A percentile compares a stretch with the other conserved stretches of the same genome.
phyloP scores from a whole-genome alignment of 2,888 invertebrate species.

The Clivina fossor region DNA sequence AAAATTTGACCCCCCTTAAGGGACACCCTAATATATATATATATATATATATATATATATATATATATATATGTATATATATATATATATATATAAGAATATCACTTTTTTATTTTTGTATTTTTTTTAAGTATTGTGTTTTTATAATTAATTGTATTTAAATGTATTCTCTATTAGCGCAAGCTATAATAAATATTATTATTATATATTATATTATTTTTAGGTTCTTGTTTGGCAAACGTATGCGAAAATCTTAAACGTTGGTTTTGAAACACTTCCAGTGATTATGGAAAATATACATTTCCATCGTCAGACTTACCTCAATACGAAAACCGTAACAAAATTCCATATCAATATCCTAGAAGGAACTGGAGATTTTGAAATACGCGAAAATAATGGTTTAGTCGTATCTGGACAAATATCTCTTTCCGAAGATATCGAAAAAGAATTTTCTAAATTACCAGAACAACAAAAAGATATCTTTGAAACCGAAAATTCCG shows the following conservation, averaged over 20 bases:
- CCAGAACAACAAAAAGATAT: conserved; percentile 55
- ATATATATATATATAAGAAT: too few relatives aligned
- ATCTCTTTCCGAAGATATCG: conserved; percentile 63
- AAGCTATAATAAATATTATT: too few relatives aligned
- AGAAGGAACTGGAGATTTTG: conserved; percentile 82
- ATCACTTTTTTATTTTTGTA: too few relatives aligned
- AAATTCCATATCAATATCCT: conserved; percentile 83
- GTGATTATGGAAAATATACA: conserved; percentile 88
- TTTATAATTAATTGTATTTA: too few relatives aligned
- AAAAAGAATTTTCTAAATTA: conserved; percentile 64
- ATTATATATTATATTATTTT: too few relatives aligned
- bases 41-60: too few relatives aligned
- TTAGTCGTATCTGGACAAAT: conserved; percentile 81
- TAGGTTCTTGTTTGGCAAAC: conserved; percentile 83
- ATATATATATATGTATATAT: too few relatives aligned
- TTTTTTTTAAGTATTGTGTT: too few relatives aligned
- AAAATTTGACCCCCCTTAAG: too few relatives aligned
- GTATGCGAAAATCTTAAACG: conserved; percentile 75
- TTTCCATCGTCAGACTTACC: conserved; percentile 90
- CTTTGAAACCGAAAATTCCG: conserved; percentile 60
- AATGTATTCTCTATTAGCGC: too few relatives aligned
- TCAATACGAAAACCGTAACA: conserved; percentile 79
- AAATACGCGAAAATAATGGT: conserved; percentile 84
- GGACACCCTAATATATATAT: too few relatives aligned
- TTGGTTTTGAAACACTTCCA: conserved; percentile 74